Evolutionary conservation across 2,113 vertebrate species (phyloP).

Genomic region (Puffinus mauretanicus): DNA sequence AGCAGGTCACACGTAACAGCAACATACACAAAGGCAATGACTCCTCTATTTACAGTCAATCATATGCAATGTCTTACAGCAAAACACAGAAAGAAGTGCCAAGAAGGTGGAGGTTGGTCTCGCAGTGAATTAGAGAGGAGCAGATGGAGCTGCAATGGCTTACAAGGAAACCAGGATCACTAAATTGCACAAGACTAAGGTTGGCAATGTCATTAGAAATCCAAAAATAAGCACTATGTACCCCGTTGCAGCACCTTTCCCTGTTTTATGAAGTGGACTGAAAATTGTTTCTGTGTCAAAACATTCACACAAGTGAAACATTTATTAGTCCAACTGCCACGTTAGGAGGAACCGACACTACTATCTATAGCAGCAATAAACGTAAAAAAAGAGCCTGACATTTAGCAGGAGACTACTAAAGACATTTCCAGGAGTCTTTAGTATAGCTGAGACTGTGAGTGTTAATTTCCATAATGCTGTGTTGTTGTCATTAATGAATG

Average conservation of each 20-base stretch:
- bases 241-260: not conserved
- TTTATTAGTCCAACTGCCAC: not conserved
- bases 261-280: not conserved
- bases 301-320: not conserved
- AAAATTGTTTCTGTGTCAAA: not conserved
- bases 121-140: not conserved
- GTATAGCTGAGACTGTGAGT: not conserved
- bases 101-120: not conserved
- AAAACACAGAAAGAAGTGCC: not conserved
- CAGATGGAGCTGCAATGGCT: not conserved
- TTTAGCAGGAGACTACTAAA: not conserved
- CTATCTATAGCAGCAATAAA: not conserved
- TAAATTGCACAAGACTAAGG: not conserved
- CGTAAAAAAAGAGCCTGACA: not conserved
- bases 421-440: not conserved
- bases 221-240: not conserved
- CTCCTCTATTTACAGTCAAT: not conserved
- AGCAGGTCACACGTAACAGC: not conserved
- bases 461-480: conserved; percentile 8
- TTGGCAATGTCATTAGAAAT: not conserved
- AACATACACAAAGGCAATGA: not conserved
- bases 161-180: not conserved
- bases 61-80: not conserved
- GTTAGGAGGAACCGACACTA: not conserved
- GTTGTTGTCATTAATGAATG: conserved; percentile 1